A percentile compares a stretch with the other conserved stretches of the same genome.
phyloP scores from a whole-genome alignment of 2,888 invertebrate species.

The Chorisops tibialis region DNA sequence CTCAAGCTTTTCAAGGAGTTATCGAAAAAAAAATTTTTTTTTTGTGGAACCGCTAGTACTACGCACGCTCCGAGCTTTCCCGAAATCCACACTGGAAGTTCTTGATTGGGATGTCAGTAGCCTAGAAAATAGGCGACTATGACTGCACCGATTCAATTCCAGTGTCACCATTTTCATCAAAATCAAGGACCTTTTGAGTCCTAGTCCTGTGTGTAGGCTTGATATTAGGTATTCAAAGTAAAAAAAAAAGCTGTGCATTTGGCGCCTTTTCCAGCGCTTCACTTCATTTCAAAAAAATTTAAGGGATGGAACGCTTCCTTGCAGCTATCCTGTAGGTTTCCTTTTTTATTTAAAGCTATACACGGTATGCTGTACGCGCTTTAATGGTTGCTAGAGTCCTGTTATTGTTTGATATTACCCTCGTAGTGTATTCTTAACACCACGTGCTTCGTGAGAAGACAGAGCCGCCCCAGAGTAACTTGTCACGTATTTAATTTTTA shows the following conservation, averaged over 20 bases:
- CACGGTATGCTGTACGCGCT: no score
- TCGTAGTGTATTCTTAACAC: background rate
- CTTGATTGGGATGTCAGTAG: background rate
- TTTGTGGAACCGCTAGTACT: background rate
- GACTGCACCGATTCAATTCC: conserved; percentile 9
- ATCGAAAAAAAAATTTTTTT: background rate
- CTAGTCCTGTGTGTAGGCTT: background rate
- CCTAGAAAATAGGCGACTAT: background rate
- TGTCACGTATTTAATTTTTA: conserved; percentile 20
- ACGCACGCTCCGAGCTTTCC: background rate
- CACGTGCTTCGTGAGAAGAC: no score
- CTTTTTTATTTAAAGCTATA: no score
- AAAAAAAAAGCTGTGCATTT: background rate
- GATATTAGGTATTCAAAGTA: background rate
- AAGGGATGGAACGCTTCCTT: no score
- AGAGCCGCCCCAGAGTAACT: background rate
- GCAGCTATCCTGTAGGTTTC: no score
- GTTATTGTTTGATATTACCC: no score
- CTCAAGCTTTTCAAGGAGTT: conserved; percentile 7
- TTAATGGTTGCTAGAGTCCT: no score
- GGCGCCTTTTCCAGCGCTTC: background rate
- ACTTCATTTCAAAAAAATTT: no score
- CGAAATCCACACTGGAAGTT: conserved; percentile 6
- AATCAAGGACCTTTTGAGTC: conserved; percentile 2
- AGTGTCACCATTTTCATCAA: conserved; percentile 14